phyloP scores from a whole-genome alignment of 2,888 invertebrate species.

The Lymantria monacha region DNA sequence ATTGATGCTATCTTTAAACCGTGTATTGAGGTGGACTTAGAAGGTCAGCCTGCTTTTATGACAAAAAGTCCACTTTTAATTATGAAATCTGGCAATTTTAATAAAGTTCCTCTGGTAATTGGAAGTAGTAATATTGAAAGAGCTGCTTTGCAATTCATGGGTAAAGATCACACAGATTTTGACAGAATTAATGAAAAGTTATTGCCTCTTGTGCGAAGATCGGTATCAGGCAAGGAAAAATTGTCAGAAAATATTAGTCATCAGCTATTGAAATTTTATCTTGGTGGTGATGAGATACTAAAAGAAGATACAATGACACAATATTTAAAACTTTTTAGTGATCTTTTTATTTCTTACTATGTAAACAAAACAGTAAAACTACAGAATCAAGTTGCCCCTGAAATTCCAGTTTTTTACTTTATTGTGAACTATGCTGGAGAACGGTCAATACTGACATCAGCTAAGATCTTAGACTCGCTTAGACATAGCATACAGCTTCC shows the following conservation, averaged over 20 bases:
- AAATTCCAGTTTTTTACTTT: conserved; percentile 65
- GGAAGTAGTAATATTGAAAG: conserved; percentile 69
- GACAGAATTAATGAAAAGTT: conserved; percentile 59
- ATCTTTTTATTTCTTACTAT: conserved; percentile 68
- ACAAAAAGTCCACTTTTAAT: conserved; percentile 61
- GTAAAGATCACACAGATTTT: conserved; percentile 52
- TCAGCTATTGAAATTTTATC: conserved; percentile 63
- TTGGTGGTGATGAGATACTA: conserved; percentile 53
- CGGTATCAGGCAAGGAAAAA: conserved; percentile 48
- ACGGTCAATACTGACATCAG: conserved; percentile 54
- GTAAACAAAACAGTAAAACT: conserved; percentile 63
- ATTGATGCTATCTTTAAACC: conserved; percentile 65
- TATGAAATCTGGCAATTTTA: conserved; percentile 64
- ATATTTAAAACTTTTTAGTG: conserved; percentile 65
- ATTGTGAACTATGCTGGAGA: conserved; percentile 63
- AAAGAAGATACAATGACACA: conserved; percentile 58
- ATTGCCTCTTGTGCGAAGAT: conserved; percentile 56
- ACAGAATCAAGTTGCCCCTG: conserved; percentile 55
- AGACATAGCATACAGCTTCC: conserved; percentile 67
- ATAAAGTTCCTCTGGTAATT: conserved; percentile 71
- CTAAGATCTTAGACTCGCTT: conserved; percentile 51
- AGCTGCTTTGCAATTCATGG: conserved; percentile 48
- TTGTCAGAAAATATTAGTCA: conserved; percentile 54
- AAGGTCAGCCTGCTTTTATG: conserved; percentile 68
- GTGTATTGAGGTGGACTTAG: conserved; percentile 68